Evolutionary conservation across 2,888 invertebrate genomes (phyloP), one percentile per base, ranked within the genome.

Genomic region (Cryptus armator): DNA sequence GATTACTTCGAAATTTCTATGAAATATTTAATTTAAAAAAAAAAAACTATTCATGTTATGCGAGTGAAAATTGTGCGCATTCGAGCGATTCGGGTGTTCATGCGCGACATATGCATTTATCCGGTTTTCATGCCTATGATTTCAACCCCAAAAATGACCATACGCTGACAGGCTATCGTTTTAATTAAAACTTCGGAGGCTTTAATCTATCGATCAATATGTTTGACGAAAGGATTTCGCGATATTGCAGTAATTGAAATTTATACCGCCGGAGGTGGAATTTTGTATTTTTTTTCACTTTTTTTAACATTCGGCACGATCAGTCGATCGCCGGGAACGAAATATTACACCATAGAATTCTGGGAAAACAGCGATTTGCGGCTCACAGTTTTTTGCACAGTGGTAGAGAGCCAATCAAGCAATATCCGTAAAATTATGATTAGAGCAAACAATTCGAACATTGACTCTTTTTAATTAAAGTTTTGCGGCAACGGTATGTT

Each of bases 231-330:
- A 77, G 43, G 44, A 68, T 12, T 67, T 44, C 44, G 53, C 67
- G 16, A 66, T 77, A 56, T 53, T 19, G 51, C 37, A 74, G 70
- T 81, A 79, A 86, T 85, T 86, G 81, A 80, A 64, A 46, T 51
- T 62, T 51, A 44, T 59, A 2, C 24, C 62, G 56, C 75, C 24
- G 24, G 24, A 24, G 67, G 24, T 64, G 78, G 37, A 37, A 37
- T 9, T 72, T 79, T 82, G 82, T 86, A 43, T 62, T 56, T 53
- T 56, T 82, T 37, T 66, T 66, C n/a, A n/a, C 14, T 24, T 24
- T 19, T 14, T 14, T 56, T 24, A 3, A 24, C 3, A 56, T 19
- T 56, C 24, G 2, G 24, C 24, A 10, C 1, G 14, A 59, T 29
- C 14, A 4, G 12, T 7, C 32, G 59, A 59, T 56, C 14, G 14